phyloP scores from a whole-genome alignment of 2,888 invertebrate species.

The Caprella mutica region DNA sequence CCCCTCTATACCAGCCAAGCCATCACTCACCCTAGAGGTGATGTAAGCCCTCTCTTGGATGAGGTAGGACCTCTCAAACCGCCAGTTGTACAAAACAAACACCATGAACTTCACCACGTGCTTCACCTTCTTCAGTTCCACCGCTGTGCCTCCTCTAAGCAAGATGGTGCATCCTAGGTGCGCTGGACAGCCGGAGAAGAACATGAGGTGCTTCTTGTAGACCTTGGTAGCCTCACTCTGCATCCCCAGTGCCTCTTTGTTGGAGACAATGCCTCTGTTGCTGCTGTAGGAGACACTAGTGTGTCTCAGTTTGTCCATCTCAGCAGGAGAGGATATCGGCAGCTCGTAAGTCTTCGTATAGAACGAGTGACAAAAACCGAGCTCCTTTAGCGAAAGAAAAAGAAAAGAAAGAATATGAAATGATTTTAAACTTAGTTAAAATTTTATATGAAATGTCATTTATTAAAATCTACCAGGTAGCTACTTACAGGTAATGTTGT shows the following conservation, averaged over 20 bases:
- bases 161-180: constrained; percentile 77
- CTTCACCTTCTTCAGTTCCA: constrained; percentile 71
- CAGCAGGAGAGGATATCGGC: not conserved
- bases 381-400: too few relatives aligned
- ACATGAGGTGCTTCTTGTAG: constrained; percentile 71
- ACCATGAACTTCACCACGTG: constrained; percentile 68
- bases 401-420: too few relatives aligned
- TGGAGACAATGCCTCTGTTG: too few relatives aligned
- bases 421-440: too few relatives aligned
- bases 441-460: too few relatives aligned
- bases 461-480: too few relatives aligned
- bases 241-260: too few relatives aligned
- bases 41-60: constrained; percentile 75
- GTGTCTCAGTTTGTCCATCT: too few relatives aligned
- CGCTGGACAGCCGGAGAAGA: constrained; percentile 78
- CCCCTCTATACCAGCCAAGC: not conserved
- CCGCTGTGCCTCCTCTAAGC: constrained; percentile 53
- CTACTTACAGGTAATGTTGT: not conserved
- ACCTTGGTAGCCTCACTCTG: constrained; percentile 7
- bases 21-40: constrained; percentile 40
- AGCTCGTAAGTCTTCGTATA: constrained; percentile 49
- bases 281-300: too few relatives aligned
- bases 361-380: constrained; percentile 75
- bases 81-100: constrained; percentile 78
- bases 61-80: constrained; percentile 78